Percentiles rank a stretch among this genome's conserved stretches.
These are phyloP conservation scores for Agonum fuliginosum DNA, from an alignment of 2,888 invertebrate species.

Conservation along the genomic window DNA sequence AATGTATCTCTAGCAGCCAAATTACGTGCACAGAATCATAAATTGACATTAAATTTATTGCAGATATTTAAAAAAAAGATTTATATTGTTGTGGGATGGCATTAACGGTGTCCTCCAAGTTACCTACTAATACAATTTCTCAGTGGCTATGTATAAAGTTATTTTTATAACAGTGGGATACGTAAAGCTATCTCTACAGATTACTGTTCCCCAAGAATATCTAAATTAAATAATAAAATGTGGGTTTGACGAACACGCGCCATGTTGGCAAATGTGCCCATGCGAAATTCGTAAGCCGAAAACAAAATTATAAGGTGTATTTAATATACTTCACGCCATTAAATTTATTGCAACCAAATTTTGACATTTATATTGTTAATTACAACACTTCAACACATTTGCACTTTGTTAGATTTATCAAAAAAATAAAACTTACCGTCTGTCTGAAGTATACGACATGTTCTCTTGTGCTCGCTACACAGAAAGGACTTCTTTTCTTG, in stretches of 20 bases:
- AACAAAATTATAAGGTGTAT: conserved; percentile 59
- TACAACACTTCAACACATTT: conserved; percentile 64
- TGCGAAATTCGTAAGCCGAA: conserved; percentile 69
- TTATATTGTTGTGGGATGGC: conserved; percentile 25
- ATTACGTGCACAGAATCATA: not conserved
- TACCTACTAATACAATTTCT: conserved; percentile 17
- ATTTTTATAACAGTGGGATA: conserved; percentile 56
- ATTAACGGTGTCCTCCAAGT: conserved; percentile 23
- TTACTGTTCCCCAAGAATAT: conserved; percentile 45
- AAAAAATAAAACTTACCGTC: conserved; percentile 82
- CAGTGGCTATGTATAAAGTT: conserved; percentile 15
- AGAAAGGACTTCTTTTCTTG: conserved; percentile 76
- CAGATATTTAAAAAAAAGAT: not conserved
- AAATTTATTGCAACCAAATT: conserved; percentile 43
- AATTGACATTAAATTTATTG: conserved; percentile 3
- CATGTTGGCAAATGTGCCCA: conserved; percentile 77
- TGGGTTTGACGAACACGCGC: conserved; percentile 70
- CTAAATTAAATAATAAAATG: conserved; percentile 58
- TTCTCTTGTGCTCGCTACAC: conserved; percentile 85
- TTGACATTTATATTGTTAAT: conserved; percentile 47
- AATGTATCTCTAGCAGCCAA: not conserved
- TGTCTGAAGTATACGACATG: conserved; percentile 88
- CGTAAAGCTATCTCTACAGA: conserved; percentile 27
- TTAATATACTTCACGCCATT: conserved; percentile 26
- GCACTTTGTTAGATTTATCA: conserved; percentile 65